Evolutionary conservation across 2,797 vertebrate species (phyloP).

Genomic region (Tiaroga cobitis): DNA sequence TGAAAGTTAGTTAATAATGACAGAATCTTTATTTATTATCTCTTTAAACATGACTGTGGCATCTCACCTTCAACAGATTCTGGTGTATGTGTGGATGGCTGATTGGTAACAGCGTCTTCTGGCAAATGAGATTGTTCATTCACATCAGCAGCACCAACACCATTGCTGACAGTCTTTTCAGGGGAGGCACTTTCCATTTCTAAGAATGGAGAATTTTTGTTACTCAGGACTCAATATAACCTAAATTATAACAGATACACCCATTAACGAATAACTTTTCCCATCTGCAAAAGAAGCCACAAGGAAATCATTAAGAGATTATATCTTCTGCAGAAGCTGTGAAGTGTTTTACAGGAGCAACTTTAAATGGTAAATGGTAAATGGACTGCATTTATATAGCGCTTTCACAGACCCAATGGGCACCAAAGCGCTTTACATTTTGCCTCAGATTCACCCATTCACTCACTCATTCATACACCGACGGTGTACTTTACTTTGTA

Average conservation of each 20-base stretch:
- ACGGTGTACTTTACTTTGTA: too few species aligned
- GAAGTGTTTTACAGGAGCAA: background rate
- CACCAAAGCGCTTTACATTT: too few species aligned
- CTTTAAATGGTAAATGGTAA: background rate
- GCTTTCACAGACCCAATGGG: too few species aligned
- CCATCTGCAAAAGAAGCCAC: constrained; percentile 6
- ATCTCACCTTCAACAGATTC: constrained; percentile 46
- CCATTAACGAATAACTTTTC: background rate
- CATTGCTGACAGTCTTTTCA: constrained; percentile 41
- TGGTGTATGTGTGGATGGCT: background rate
- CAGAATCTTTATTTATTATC: background rate
- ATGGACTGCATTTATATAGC: too few species aligned
- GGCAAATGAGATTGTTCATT: constrained; percentile 34
- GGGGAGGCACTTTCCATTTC: constrained; percentile 53
- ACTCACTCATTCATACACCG: too few species aligned
- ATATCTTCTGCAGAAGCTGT: background rate
- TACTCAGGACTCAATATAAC: constrained; percentile 1
- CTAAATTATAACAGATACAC: background rate
- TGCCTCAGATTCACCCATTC: too few species aligned
- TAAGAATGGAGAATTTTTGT: constrained; percentile 11
- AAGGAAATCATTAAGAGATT: background rate
- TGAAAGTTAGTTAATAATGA: background rate
- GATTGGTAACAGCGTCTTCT: constrained; percentile 30
- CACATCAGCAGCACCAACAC: background rate
- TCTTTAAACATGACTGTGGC: background rate